Conservation (phyloP, 64 coral and sea anemone genomes). For the Pocillopora verrucosa region DNA sequence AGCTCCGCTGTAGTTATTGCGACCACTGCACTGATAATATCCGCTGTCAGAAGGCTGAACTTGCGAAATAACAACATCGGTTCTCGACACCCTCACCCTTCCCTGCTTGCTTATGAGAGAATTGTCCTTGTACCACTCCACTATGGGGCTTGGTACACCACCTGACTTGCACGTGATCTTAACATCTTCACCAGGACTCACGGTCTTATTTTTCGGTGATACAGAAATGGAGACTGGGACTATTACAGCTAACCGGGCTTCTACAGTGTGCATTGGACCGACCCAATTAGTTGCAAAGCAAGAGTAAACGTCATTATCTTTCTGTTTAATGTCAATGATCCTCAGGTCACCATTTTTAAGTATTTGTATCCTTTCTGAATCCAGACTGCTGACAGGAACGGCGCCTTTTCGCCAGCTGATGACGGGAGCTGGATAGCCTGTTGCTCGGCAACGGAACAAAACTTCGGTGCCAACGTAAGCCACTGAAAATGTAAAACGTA, state of each 20-base stretch:
- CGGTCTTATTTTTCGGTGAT: conserved; percentile 1
- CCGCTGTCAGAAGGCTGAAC: conserved; percentile 43
- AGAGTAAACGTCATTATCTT: conserved; percentile 60
- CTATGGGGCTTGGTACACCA: conserved; percentile 65
- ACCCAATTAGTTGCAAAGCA: conserved; percentile 68
- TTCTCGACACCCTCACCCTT: conserved; percentile 6
- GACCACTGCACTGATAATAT: conserved; percentile 53
- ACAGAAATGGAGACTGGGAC: conserved; percentile 50
- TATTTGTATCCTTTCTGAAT: conserved; percentile 32
- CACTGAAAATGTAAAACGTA: conserved; percentile 32
- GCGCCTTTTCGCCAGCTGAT: conserved; percentile 71
- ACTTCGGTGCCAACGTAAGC: conserved; percentile 39
- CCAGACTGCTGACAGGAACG: conserved; percentile 33
- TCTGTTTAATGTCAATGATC: conserved; percentile 23
- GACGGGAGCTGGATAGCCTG: conserved; percentile 49
- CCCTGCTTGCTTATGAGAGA: not conserved
- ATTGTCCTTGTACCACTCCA: conserved; percentile 73
- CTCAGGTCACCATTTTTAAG: conserved; percentile 60
- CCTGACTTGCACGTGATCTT: conserved; percentile 30
- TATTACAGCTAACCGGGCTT: conserved; percentile 51
- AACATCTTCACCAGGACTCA: conserved; percentile 27
- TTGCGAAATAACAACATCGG: conserved; percentile 28
- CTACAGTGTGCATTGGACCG: conserved; percentile 10
- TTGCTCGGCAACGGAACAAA: conserved; percentile 61
- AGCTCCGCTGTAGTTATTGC: conserved; percentile 36